These are phyloP conservation scores for Gymnogyps californianus DNA, from an alignment of 2,113 vertebrate species.

Conservation along the genomic window DNA sequence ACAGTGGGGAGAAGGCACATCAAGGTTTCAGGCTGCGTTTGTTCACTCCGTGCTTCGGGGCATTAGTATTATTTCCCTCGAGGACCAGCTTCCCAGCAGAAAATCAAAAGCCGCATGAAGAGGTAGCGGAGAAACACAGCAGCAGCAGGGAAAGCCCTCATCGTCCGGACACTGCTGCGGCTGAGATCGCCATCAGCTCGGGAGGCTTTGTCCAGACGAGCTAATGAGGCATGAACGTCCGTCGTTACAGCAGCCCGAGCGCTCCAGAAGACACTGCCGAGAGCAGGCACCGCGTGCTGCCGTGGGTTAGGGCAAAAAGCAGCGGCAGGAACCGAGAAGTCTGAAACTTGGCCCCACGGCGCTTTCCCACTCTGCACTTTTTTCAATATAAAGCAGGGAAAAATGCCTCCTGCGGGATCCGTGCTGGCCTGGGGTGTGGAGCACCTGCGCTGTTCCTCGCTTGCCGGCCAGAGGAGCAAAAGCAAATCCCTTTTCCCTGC, in stretches of 20 bases:
- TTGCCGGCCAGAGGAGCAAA: no score
- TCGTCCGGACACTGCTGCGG: rapidly evolving
- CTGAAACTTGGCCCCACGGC: not conserved
- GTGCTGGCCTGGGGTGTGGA: not conserved
- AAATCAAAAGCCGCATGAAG: not conserved
- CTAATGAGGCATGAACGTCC: not conserved
- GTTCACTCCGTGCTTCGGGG: not conserved
- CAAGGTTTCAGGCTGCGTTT: not conserved
- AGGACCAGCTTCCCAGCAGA: not conserved
- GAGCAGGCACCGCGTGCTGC: not conserved
- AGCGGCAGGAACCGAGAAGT: not conserved
- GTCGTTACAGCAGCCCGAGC: rapidly evolving
- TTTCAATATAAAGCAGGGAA: not conserved
- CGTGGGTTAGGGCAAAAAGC: not conserved
- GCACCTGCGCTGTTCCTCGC: not conserved
- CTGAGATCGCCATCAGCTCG: not conserved
- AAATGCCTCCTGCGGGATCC: not conserved
- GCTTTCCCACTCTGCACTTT: not conserved
- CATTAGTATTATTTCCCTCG: not conserved
- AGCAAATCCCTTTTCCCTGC: not conserved
- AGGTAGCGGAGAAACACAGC: not conserved
- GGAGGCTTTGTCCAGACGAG: not conserved
- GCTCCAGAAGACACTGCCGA: rapidly evolving
- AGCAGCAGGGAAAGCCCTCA: not conserved
- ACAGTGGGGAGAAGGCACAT: not conserved